Conservation (phyloP, 2,797 vertebrate species). For the Hydrocynus forskahlii region DNA sequence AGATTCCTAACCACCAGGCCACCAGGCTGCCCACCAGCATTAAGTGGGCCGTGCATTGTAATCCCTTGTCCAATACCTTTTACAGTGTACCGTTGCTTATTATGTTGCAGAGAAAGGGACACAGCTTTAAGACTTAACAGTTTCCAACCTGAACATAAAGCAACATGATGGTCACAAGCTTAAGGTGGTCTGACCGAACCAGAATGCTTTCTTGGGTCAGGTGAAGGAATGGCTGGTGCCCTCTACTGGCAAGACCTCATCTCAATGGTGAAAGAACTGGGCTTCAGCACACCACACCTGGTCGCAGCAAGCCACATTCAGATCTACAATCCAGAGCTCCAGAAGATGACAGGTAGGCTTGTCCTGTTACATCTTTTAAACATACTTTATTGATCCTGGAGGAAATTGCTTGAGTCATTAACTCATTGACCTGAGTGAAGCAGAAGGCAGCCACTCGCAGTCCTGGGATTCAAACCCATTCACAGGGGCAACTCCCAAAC, state of each 20-base stretch:
- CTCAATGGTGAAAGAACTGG: conserved; percentile 68
- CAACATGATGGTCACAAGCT: too few relatives aligned
- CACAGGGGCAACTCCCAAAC: too few relatives aligned
- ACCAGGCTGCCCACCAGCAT: too few relatives aligned
- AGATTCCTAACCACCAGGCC: too few relatives aligned
- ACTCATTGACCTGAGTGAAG: too few relatives aligned
- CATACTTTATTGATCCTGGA: background rate
- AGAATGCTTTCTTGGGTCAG: conserved; percentile 52
- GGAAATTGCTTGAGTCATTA: background rate
- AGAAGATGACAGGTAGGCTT: conserved; percentile 71
- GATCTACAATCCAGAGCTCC: conserved; percentile 71
- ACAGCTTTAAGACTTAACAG: background rate
- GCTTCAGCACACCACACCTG: conserved; percentile 75
- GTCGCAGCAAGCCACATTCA: conserved; percentile 70
- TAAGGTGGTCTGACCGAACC: background rate
- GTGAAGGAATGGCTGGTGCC: conserved; percentile 77
- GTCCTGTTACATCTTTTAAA: background rate
- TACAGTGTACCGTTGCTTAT: too few relatives aligned
- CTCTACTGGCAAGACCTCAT: conserved; percentile 77
- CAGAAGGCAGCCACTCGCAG: too few relatives aligned
- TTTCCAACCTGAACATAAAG: background rate
- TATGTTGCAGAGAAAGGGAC: background rate
- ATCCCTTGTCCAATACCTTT: too few relatives aligned
- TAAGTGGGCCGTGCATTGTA: too few relatives aligned
- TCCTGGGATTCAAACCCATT: too few relatives aligned